Evolutionary conservation across 2,113 vertebrate genomes (phyloP).

Genomic region (Cyanistes caeruleus): DNA sequence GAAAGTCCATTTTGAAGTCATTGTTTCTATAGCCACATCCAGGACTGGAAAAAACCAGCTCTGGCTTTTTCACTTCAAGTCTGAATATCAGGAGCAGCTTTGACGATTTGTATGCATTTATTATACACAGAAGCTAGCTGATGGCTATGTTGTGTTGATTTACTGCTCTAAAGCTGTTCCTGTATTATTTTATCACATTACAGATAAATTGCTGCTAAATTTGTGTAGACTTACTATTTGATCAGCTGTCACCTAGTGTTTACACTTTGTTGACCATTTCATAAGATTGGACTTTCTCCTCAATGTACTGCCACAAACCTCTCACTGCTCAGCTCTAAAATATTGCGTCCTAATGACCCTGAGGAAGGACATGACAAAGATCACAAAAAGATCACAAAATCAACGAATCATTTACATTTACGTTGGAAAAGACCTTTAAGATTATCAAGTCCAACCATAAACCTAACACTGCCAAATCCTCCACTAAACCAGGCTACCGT

Average conservation of each 20-base stretch:
- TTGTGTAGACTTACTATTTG: neutral
- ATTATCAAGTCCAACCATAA: neutral
- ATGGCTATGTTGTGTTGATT: neutral
- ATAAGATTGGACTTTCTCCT: neutral
- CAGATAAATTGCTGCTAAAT: neutral
- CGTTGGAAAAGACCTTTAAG: neutral
- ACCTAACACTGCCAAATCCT: neutral
- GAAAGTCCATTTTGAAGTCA: neutral
- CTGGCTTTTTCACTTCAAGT: neutral
- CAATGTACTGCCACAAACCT: neutral
- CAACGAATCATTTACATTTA: fast-evolving
- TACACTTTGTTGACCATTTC: neutral
- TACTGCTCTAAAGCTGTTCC: neutral
- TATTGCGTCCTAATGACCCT: fast-evolving
- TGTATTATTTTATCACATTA: neutral
- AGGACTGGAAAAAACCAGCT: neutral
- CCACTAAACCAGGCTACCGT: neutral
- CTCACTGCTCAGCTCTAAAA: neutral
- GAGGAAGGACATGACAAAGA: neutral
- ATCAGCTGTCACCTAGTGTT: neutral
- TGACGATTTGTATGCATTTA: neutral
- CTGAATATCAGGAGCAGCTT: neutral
- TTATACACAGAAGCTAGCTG: neutral
- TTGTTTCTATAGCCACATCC: neutral
- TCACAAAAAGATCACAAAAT: neutral